Conservation (phyloP, 2,797 vertebrate species). For the Phalloptychus januarius region DNA sequence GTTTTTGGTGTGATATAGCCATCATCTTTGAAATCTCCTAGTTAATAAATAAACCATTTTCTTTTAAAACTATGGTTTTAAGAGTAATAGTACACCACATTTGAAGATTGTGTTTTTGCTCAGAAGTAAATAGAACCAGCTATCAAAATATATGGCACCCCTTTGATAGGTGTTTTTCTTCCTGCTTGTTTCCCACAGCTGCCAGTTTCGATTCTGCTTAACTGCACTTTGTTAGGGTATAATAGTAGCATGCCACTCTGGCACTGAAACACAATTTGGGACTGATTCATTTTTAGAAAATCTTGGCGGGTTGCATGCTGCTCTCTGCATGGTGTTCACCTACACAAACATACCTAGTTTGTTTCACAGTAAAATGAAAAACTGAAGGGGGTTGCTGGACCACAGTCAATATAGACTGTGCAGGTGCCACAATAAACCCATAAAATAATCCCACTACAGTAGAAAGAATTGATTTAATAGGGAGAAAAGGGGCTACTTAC, state of each 20-base stretch:
- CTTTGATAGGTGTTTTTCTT: constrained; percentile 36
- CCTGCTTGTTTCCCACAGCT: constrained; percentile 23
- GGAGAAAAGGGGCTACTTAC: constrained; percentile 9
- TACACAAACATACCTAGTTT: constrained; percentile 37
- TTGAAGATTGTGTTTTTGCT: constrained; percentile 15
- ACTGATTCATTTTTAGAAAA: constrained; percentile 52
- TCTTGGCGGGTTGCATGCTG: constrained; percentile 47
- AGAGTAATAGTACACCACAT: background rate
- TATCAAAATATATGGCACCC: constrained; percentile 41
- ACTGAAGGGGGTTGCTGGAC: constrained; percentile 23
- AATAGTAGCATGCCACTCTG: constrained; percentile 46
- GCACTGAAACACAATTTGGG: constrained; percentile 50
- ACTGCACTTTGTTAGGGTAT: constrained; percentile 37
- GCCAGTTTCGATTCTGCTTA: constrained; percentile 35
- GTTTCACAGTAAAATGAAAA: constrained; percentile 45
- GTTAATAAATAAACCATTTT: background rate
- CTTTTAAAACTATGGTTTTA: background rate
- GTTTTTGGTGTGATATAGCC: background rate
- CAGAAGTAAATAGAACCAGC: constrained; percentile 16
- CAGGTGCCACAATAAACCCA: constrained; percentile 26
- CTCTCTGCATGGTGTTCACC: constrained; percentile 48
- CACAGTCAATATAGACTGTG: constrained; percentile 10
- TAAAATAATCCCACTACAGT: constrained; percentile 29
- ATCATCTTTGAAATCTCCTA: background rate
- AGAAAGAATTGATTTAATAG: constrained; percentile 26